phyloP scores from a whole-genome alignment of 2,888 invertebrate species.

The Synergus laeviventris region DNA sequence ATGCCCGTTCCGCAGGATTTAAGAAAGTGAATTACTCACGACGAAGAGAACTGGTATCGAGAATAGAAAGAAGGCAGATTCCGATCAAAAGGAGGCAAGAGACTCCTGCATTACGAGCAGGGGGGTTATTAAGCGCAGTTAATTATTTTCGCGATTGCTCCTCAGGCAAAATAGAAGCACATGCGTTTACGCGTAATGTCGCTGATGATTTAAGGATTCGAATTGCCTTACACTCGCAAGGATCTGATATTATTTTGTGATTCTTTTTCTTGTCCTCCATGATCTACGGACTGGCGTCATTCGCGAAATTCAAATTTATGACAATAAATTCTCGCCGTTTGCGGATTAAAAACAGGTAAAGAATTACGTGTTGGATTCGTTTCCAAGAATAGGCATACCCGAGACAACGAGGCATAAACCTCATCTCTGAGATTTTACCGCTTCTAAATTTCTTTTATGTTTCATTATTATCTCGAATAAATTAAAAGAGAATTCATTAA shows the following conservation, averaged over 20 bases:
- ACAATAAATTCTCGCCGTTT: constrained; percentile 48
- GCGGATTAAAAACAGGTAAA: constrained; percentile 20
- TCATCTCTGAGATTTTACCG: background rate
- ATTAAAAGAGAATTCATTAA: too few species aligned
- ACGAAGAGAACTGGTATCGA: constrained; percentile 28
- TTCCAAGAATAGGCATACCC: constrained; percentile 19
- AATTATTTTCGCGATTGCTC: constrained; percentile 25
- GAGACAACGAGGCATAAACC: background rate
- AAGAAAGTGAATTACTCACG: constrained; percentile 21
- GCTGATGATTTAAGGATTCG: constrained; percentile 31
- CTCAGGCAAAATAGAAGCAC: constrained; percentile 25
- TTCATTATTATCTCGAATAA: too few species aligned
- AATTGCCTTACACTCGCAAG: constrained; percentile 30
- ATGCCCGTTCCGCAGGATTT: constrained; percentile 1
- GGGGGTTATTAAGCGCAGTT: constrained; percentile 34
- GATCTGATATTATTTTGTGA: constrained; percentile 42
- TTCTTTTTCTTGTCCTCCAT: constrained; percentile 46
- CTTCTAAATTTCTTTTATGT: background rate
- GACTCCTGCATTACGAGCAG: constrained; percentile 30
- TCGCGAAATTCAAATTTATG: constrained; percentile 50
- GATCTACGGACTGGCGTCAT: constrained; percentile 49
- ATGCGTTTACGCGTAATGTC: constrained; percentile 26
- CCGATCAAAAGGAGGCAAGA: constrained; percentile 10
- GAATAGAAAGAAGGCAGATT: constrained; percentile 27
- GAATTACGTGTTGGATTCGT: constrained; percentile 23